Evolutionary conservation across 2,888 invertebrate genomes (phyloP), one percentile per base, ranked within the genome.

Genomic region (Drosophila austrosaltans): DNA sequence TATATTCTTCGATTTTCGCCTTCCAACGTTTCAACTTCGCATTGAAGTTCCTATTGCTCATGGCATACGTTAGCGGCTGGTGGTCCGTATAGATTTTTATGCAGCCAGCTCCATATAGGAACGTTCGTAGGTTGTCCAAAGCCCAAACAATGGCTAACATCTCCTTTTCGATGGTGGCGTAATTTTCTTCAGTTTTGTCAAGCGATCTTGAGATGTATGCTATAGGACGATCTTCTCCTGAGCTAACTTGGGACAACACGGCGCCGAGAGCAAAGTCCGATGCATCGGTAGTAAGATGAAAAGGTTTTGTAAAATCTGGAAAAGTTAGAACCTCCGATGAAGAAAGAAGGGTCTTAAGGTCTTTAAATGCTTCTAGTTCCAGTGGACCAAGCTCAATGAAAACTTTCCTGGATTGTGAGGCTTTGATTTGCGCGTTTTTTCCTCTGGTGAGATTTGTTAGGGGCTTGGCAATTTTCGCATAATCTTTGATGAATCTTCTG

Each of bases 371-470:
- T n/a, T 53, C 39, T 16, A 65, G 5, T 0, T 20, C 61, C 6
- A 53, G 42, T 0, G 74, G 65, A 36, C 63, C 53, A 8, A 66
- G 59, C 3, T 36, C n/a, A 8, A 75, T 69, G 16, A 61, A 40
- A 3, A 75, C 53, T 6, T 62, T 72, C 20, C 16, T 76, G 0
- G 76, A 76, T 22, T 78, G 65, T 0, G 54, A 70, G 10, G 74
- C 53, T 42, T 63, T 76, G 4, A 69, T 63, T 36, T 60, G 63
- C 2, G 72, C 68, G 39, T 63, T 62, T 39, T 73, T 58, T 16
- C 69, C 72, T 30, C 75, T 63, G 1, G 75, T 79, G 6, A 73
- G 54, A 20, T 75, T 77, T 0, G 75, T 77, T 25, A 76, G 36
- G 0, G 77, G 69, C 8, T 77, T 76, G 0, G 72, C 76, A 10